Evolutionary conservation across 2,888 invertebrate genomes (phyloP), one percentile per base, ranked within the genome.

Genomic region (Epinotia nisella): DNA sequence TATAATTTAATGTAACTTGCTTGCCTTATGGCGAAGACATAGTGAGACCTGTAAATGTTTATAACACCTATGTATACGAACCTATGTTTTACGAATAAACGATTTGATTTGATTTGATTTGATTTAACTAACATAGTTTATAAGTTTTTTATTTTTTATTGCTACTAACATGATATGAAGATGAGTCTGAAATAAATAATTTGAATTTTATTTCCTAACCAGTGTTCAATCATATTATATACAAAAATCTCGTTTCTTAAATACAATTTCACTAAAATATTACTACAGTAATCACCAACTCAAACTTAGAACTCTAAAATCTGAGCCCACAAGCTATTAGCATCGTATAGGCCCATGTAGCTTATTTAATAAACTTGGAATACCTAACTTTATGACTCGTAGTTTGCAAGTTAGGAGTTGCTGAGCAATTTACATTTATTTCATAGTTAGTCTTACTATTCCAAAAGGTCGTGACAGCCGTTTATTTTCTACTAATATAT

Each of bases 291-390:
- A 45, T 19, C 15, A 19, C 21, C 1, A 15, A 56, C 1, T n/a
- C 41, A 60, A 53, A 62, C 35, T 61, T 71, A 11, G 11, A 9
- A 51, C 45, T 24, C 15, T 24, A 45, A 71, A 60, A 53, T 66
- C 59, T 7, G 53, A 21, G 58, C 56, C 49, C 51, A 55, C 45
- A 66, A 49, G 19, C 53, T 64, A 55, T 49, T 39, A 35, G 24
- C 49, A 11, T 55, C 53, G 56, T 45, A 68, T 72, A 61, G 61
- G 56, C 67, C n/a, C 80, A 81, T 79, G 80, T 79, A 82, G 81
- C 85, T 84, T 85, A 85, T 84, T 83, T 84, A 85, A 86, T 86
- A 85, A 84, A 83, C 80, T 82, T 78, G 81, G 82, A 85, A 85
- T 84, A 81, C 82, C 59, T 80, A 81, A 79, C 81, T 84, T 86